Conservation (phyloP, 92 coral and sea anemone genomes). For the Phenganax marumi region DNA sequence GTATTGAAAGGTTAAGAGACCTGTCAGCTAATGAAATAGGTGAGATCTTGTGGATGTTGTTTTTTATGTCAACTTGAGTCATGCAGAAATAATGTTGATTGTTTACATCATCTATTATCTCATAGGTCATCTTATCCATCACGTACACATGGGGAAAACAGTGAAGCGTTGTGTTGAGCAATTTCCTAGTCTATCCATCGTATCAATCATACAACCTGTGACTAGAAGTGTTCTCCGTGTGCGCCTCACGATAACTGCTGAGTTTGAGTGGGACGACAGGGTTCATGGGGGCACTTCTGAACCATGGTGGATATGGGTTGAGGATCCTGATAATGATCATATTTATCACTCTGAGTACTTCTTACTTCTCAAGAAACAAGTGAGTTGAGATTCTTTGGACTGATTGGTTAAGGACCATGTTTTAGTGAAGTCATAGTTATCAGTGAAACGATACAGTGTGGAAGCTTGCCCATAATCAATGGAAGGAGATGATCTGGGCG, state of each 20-base stretch:
- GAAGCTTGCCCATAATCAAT: too few species aligned
- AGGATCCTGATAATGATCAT: slow-evolving; percentile 92
- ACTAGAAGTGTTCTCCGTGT: slow-evolving; percentile 95
- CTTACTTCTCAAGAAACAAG: slow-evolving; percentile 92
- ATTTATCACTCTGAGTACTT: slow-evolving; percentile 96
- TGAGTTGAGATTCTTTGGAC: slow-evolving; percentile 13
- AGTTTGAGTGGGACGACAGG: slow-evolving; percentile 90
- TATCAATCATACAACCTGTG: slow-evolving; percentile 95
- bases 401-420: too few species aligned
- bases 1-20: slow-evolving; percentile 68
- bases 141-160: slow-evolving; percentile 86
- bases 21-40: slow-evolving; percentile 90
- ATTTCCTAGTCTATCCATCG: slow-evolving; percentile 85
- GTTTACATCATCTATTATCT: neutral
- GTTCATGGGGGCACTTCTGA: slow-evolving; percentile 90
- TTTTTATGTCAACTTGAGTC: neutral
- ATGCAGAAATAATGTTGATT: neutral
- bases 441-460: neutral
- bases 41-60: slow-evolving; percentile 13
- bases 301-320: slow-evolving; percentile 99
- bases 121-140: slow-evolving; percentile 88
- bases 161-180: slow-evolving; percentile 80
- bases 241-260: slow-evolving; percentile 84
- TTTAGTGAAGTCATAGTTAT: neutral
- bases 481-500: neutral